phyloP scores from a whole-genome alignment of 2,888 invertebrate genomes.

The Bombylius major region DNA sequence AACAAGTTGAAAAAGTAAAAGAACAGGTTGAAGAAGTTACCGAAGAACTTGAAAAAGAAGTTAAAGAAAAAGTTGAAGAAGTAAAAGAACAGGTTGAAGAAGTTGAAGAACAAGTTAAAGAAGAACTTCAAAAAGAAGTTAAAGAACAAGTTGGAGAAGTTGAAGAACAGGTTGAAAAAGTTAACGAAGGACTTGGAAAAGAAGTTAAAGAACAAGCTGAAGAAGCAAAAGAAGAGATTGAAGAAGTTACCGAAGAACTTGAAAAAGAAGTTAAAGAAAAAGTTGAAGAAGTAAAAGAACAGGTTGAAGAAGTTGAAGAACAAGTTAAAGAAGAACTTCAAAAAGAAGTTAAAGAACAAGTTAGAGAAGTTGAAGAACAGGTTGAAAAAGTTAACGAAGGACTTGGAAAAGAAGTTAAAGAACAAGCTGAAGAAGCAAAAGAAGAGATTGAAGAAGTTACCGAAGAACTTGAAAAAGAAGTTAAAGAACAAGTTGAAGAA shows the following conservation, averaged over 20 bases:
- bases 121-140: too few relatives aligned
- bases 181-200: too few relatives aligned
- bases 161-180: background rate
- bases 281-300: too few relatives aligned
- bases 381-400: background rate
- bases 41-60: background rate
- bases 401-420: conserved; percentile 21
- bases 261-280: background rate
- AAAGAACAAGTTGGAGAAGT: conserved; percentile 4
- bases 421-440: conserved; percentile 19
- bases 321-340: too few relatives aligned
- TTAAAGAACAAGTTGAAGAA: conserved; percentile 23
- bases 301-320: conserved; percentile 20
- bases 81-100: too few relatives aligned
- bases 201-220: conserved; percentile 24
- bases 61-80: too few relatives aligned
- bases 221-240: conserved; percentile 12
- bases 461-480: conserved; percentile 7
- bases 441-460: conserved; percentile 2
- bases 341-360: conserved; percentile 8
- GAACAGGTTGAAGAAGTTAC: conserved; percentile 1
- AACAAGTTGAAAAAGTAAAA: conserved; percentile 19
- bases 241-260: background rate
- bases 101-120: conserved; percentile 22
- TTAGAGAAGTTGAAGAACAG: background rate